Evolutionary conservation across 2,888 invertebrate species (phyloP), one percentile per base, ranked within the genome.

Genomic region (Empis livida): DNA sequence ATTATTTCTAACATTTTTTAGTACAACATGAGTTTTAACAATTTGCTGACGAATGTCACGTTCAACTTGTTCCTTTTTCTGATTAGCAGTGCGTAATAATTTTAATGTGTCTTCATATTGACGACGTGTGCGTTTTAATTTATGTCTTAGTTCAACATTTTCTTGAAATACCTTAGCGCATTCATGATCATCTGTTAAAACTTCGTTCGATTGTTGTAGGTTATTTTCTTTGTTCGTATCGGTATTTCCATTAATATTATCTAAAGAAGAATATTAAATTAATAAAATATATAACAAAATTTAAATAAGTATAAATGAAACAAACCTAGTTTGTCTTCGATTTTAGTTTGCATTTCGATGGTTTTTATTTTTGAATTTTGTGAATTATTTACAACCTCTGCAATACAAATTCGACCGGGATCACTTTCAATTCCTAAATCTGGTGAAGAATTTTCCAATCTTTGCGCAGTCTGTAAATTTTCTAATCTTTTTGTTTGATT

Each of bases 381-480:
- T 16, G 39, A 15, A 20, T 53, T 45, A 43, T 44, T 52, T 51
- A 39, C 14, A 15, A 67, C 64, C 38, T 67, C 67, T 2, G 61
- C 61, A 51, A 71, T 84, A 75, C 57, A 82, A 61, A 63, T 80
- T 75, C 51, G 81, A 76, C 56, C 77, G 37, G 76, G 77, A 62
- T 90, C 90, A 59, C 89, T 90, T 62, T 90, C 90, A 53, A 91
- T 90, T n/a, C 90, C 90, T 59, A 89, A 76, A 68, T 91, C 91
- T 0, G 91, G 90, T 0, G 90, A 90, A 1, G 82, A 73, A 55
- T 73, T 77, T 11, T 71, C 70, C 10, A 70, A 40, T 5, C 65
- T 59, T 13, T 59, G 59, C 5, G 52, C 52, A n/a, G n/a, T n/a
- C n/a, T n/a, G n/a, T n/a, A n/a, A n/a, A n/a, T n/a, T n/a, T n/a